phyloP scores from a whole-genome alignment of 2,113 vertebrate genomes.

The Mionectes macconnelli region DNA sequence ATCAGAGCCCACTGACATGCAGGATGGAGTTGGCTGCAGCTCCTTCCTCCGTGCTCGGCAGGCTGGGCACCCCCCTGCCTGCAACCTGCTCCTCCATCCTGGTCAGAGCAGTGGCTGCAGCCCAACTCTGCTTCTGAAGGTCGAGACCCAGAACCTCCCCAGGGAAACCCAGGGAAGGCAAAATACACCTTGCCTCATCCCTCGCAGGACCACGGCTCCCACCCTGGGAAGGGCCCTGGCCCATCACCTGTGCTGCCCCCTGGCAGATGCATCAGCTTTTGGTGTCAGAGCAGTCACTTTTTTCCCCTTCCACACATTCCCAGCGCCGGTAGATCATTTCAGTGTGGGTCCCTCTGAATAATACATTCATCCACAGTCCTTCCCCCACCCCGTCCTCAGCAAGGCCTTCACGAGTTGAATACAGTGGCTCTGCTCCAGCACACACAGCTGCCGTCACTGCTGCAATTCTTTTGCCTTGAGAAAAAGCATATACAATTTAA shows the following conservation, averaged over 20 bases:
- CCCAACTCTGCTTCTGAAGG: background rate
- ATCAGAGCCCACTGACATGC: background rate
- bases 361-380: slow-evolving; percentile 55
- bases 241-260: background rate
- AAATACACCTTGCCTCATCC: background rate
- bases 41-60: background rate
- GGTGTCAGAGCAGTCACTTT: accelerated
- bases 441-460: slow-evolving; percentile 65
- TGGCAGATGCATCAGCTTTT: background rate
- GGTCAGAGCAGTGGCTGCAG: background rate
- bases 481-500: slow-evolving; percentile 72
- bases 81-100: background rate
- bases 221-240: background rate
- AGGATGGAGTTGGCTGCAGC: accelerated
- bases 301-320: background rate
- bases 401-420: slow-evolving; percentile 24
- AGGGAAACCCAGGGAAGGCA: background rate
- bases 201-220: background rate
- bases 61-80: background rate
- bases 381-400: slow-evolving; percentile 44
- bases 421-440: slow-evolving; percentile 48
- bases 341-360: slow-evolving; percentile 49
- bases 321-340: background rate
- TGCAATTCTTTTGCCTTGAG: slow-evolving; percentile 67
- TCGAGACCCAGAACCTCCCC: background rate